Base-by-base conservation (phyloP, 2,113 vertebrate species). In the Atractosteus spatula region DNA sequence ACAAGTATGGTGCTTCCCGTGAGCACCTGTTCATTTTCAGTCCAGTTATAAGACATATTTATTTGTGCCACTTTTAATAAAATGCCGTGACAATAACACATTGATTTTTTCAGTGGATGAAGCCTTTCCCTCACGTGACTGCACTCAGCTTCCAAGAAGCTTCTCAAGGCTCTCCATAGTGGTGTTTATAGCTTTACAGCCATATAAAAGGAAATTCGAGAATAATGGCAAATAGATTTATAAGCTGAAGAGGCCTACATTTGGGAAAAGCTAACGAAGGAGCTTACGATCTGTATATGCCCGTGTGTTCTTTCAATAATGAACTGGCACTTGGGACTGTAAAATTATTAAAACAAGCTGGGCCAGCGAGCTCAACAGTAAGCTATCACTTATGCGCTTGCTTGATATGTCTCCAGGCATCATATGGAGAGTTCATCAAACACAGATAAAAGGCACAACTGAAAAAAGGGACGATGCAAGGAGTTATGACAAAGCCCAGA, bases 201-300 rank as follows among this genome's bases (percentile, higher is more conserved):
- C 45, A 47, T 68, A 68, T 55, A 68, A 68, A 68, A 68, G 66
- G 51, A 68, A 55, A 68, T 55, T 55, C 8, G 66, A 55, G 16
- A 47, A 68, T 68, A 41, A 68, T 68, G 66, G 42, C 44, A 1
- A 41, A 59, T 14, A 41, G 47, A 11, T 54, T 55, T 17, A 43
- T 54, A 11, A 29, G n/a, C 16, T 55, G 51, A 55, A 54, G 10
- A 54, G 29, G 47, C n/a, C 12, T 54, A 42, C 47, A 17, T 16
- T 68, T 29, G 11, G 6, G 45, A 17, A 1, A 55, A 43, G 51
- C 51, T 68, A 55, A 68, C 55, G 66, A 41, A 7, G 10, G 47
- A 4, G 43, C 64, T 66, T 43, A 44, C 10, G 47, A 51, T 59
- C n/a, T 59, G 57, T 59, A 13, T n/a, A 59, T 4, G 57, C 57